Percentiles rank a stretch among this genome's conserved stretches.
These are phyloP conservation scores for Phrynocephalus vlangalii DNA, from an alignment of 2,797 vertebrate species.

Conservation along the genomic window DNA sequence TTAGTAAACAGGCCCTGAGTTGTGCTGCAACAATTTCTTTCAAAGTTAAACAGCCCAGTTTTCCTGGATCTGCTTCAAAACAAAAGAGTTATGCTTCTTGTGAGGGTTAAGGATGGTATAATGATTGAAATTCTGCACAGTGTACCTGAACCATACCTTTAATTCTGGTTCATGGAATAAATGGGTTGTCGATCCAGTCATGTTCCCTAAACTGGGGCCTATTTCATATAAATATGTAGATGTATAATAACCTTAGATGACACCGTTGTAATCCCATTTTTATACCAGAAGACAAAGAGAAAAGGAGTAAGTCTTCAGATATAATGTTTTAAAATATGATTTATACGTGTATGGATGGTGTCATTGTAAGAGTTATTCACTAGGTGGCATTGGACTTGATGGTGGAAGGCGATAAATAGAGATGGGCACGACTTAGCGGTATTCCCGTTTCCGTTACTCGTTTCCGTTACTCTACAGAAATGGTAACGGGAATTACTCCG, in stretches of 20 bases:
- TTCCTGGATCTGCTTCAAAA: conserved; percentile 6
- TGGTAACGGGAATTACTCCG: too few species aligned
- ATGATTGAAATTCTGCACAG: neutral
- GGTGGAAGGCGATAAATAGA: neutral
- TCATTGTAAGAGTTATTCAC: neutral
- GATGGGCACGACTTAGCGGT: too few species aligned
- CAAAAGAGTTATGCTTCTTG: neutral
- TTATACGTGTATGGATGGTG: neutral
- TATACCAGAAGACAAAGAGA: neutral
- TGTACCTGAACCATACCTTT: neutral
- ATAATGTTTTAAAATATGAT: neutral
- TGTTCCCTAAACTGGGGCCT: neutral
- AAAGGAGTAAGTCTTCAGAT: neutral
- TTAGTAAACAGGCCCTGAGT: neutral
- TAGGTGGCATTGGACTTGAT: neutral
- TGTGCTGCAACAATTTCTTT: neutral
- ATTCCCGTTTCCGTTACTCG: too few species aligned
- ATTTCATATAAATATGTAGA: neutral
- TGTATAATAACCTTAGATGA: neutral
- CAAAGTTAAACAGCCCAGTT: neutral
- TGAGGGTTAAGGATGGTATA: conserved; percentile 1
- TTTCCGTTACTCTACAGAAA: too few species aligned
- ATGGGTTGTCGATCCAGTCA: neutral
- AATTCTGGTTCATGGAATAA: neutral
- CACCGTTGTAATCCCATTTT: neutral